Conservation (phyloP, 2,113 vertebrate genomes). For the Trichechus manatus region DNA sequence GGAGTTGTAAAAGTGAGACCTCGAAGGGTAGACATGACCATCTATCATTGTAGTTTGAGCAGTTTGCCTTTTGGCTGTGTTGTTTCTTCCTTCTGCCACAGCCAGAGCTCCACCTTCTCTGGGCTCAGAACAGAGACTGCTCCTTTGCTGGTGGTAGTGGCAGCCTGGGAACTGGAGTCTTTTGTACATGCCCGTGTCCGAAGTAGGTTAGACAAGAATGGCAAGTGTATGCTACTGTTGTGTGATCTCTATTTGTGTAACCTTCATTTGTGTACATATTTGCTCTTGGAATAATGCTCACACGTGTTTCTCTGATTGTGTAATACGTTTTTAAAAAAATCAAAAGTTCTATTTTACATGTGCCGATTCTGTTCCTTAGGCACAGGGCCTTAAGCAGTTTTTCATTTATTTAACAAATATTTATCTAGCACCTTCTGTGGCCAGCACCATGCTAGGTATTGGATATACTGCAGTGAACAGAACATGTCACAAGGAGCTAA, state of each 20-base stretch:
- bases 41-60: not conserved
- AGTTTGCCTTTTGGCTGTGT: not conserved
- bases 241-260: not conserved
- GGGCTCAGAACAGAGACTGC: not conserved
- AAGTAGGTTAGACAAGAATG: not conserved
- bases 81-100: not conserved
- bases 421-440: constrained; percentile 47
- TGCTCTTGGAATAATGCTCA: constrained; percentile 55
- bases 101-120: not conserved
- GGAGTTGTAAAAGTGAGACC: not conserved
- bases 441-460: not conserved
- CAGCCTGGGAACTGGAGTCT: not conserved
- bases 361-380: constrained; percentile 11
- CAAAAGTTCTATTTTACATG: not conserved
- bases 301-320: constrained; percentile 28
- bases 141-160: not conserved
- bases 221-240: not conserved
- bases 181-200: fast-evolving
- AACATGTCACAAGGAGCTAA: not conserved
- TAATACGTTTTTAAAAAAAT: constrained; percentile 33
- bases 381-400: constrained; percentile 8
- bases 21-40: not conserved
- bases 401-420: constrained; percentile 59
- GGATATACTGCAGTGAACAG: not conserved
- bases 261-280: constrained; percentile 45